A percentile compares a stretch with the other conserved stretches of the same genome.
Conservation (phyloP, 2,888 invertebrate species). For the Sepiola atlantica region DNA sequence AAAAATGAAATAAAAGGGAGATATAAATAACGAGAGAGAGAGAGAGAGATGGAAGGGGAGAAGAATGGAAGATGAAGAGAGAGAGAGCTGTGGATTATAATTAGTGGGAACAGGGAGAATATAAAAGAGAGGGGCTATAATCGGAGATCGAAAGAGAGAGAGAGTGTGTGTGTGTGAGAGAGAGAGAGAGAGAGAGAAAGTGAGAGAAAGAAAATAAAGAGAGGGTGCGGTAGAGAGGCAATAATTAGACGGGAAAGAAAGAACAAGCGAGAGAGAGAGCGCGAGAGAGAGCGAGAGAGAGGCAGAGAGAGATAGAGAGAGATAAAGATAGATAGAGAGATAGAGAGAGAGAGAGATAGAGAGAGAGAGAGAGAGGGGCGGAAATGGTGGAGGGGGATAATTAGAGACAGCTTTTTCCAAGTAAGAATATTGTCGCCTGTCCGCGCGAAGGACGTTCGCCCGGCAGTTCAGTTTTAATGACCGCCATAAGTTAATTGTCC, state of each 20-base stretch:
- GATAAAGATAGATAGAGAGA: too few relatives aligned
- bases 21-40: not conserved
- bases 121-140: not conserved
- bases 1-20: too few relatives aligned
- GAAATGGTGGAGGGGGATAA: not conserved
- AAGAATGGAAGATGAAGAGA: not conserved
- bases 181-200: not conserved
- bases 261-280: not conserved
- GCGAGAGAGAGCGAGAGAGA: not conserved
- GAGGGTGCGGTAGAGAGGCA: too few relatives aligned
- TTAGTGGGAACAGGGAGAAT: not conserved
- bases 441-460: not conserved
- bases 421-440: constrained; percentile 19
- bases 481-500: not conserved
- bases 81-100: not conserved
- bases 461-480: not conserved
- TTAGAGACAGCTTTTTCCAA: not conserved
- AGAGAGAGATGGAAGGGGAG: not conserved
- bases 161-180: too few relatives aligned
- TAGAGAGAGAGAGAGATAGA: not conserved
- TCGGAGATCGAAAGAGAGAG: too few relatives aligned
- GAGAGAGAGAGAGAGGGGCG: not conserved
- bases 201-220: too few relatives aligned
- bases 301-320: not conserved
- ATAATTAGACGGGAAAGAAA: too few relatives aligned